These are phyloP conservation scores for Panthera leo DNA, from an alignment of 2,113 vertebrate species.

Conservation along the genomic window DNA sequence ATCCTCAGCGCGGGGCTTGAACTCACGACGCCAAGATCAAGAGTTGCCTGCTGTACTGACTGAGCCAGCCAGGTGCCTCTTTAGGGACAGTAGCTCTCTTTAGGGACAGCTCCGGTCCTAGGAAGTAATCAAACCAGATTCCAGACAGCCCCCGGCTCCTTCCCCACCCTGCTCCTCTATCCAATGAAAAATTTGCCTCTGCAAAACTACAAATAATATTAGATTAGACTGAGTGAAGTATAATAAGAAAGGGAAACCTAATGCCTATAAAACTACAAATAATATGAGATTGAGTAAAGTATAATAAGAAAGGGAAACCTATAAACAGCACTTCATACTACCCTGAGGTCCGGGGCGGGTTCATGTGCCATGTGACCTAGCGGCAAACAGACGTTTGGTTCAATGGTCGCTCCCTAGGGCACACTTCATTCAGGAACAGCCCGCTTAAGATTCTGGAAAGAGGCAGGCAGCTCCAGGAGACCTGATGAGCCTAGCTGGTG, in stretches of 20 bases:
- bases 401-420: not conserved
- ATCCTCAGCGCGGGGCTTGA: not conserved
- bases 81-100: not conserved
- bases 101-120: not conserved
- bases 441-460: conserved; percentile 29
- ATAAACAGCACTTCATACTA: not conserved
- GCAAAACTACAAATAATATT: not conserved
- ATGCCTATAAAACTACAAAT: not conserved
- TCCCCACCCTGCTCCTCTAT: not conserved
- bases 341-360: too few species aligned
- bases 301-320: not conserved
- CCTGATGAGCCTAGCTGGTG: not conserved
- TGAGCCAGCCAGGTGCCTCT: not conserved
- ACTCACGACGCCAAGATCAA: not conserved
- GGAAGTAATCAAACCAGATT: not conserved
- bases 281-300: not conserved
- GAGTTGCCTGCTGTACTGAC: not conserved
- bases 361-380: not conserved
- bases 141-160: not conserved
- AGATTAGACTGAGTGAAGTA: not conserved
- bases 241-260: not conserved
- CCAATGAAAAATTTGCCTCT: not conserved
- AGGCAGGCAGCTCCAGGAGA: not conserved
- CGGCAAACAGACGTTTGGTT: not conserved
- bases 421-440: not conserved